Evolutionary conservation across 2,797 vertebrate genomes (phyloP).

Genomic region (Streptopelia turtur): DNA sequence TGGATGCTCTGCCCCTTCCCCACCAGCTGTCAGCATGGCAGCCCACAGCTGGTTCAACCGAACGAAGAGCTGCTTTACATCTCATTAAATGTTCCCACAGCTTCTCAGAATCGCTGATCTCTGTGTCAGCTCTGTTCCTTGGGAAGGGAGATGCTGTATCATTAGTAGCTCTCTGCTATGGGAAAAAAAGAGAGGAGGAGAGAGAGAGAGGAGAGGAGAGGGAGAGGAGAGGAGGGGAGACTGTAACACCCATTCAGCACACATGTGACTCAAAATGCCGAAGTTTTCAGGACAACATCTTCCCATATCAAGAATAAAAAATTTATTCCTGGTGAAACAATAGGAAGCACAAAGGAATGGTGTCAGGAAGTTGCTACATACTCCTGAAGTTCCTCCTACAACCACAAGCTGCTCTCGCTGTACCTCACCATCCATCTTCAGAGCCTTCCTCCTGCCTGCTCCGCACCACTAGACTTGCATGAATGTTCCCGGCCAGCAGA

Average conservation of each 20-base stretch:
- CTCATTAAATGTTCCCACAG: not conserved
- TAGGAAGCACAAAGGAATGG: not conserved
- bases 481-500: not conserved
- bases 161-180: not conserved
- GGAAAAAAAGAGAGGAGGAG: not conserved
- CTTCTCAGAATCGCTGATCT: not conserved
- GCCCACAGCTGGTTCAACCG: not conserved
- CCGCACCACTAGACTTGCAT: not conserved
- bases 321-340: not conserved
- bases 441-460: not conserved
- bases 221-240: no score
- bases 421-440: not conserved
- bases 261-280: not conserved
- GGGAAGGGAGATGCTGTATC: not conserved
- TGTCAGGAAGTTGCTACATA: not conserved
- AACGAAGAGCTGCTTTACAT: not conserved
- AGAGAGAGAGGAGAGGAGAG: no score
- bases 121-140: constrained; percentile 34
- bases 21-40: not conserved
- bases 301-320: not conserved
- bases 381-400: not conserved
- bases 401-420: not conserved
- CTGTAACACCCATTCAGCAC: not conserved
- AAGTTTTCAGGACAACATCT: constrained; percentile 1
- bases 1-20: not conserved